Percentiles rank a stretch among this genome's conserved stretches.
Conservation (phyloP, 1,140 invertebrate species). For the Amyelois transitella region DNA sequence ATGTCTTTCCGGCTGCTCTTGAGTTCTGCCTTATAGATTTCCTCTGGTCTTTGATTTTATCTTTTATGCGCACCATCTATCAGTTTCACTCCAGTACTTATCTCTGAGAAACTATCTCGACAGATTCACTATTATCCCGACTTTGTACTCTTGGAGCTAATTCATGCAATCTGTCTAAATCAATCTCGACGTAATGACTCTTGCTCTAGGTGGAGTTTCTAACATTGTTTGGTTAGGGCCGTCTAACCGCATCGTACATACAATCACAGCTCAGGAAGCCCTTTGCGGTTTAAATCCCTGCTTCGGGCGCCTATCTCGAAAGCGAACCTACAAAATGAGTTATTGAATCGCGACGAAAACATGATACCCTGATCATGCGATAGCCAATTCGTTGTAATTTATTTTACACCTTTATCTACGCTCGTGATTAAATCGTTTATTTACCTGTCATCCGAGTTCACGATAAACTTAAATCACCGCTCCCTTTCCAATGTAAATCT, state of each 20-base stretch:
- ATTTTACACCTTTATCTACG: constrained; percentile 2
- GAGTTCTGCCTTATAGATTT: neutral
- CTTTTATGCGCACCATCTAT: constrained; percentile 18
- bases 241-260: constrained; percentile 31
- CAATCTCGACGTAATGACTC: constrained; percentile 40
- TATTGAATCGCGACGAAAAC: constrained; percentile 56
- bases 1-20: neutral
- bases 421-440: constrained; percentile 2
- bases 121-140: constrained; percentile 34
- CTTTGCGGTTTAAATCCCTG: constrained; percentile 50
- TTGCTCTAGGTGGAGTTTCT: constrained; percentile 33
- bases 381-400: constrained; percentile 18
- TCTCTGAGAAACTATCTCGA: constrained; percentile 36
- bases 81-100: constrained; percentile 40
- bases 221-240: constrained; percentile 21
- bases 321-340: constrained; percentile 65
- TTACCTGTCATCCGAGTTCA: neutral
- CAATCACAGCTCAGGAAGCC: constrained; percentile 29
- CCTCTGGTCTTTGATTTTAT: constrained; percentile 14
- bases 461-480: neutral
- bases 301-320: constrained; percentile 47
- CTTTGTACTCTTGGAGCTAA: constrained; percentile 39
- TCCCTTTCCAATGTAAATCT: neutral
- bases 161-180: constrained; percentile 44
- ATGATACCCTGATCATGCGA: constrained; percentile 44